Evolutionary conservation across 2,113 vertebrate species (phyloP), one percentile per base, ranked within the genome.

Genomic region (Pleuronectes platessa): DNA sequence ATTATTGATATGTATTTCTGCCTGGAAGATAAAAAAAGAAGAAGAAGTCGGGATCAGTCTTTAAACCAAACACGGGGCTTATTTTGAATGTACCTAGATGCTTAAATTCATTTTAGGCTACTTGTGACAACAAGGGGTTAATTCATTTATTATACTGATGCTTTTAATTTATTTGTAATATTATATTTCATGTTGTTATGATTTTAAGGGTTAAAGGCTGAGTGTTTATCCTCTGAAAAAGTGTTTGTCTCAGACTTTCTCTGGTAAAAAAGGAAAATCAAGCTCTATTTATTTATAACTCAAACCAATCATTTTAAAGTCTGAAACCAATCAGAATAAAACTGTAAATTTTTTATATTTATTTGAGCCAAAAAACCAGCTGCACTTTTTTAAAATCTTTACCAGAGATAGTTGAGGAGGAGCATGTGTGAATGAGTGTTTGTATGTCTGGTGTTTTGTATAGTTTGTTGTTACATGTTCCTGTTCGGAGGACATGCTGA

Each of bases 111-210:
- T 63, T 81, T 84, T 68, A 17, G 14, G 51, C 76, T 80, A 31
- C 55, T 69, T 77, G 60, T 69, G 21, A 68, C 27, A 20, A 62
- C n/a, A 71, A 56, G 37, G 17, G 23, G 55, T 63, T 27, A 12
- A 67, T 79, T 61, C 54, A 68, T 83, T 71, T 88, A 87, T 83
- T 76, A 86, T 90, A 85, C 74, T 82, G 47, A 42, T 87, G 51
- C 71, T 70, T 78, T 88, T 83, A 58, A 88, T 81, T 85, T 87
- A 87, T 91, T 90, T 88, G 70, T 90, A 82, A 76, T 78, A 76
- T 86, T 37, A 69, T 80, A 75, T 84, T 61, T 71, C 0, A 56
- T 74, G 12, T 85, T 84, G 20, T 68, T 71, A 47, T 74, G 20
- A 42, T 81, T 79, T 86, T 79, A 37, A 66, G 74, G 42, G 69